Evolutionary conservation across 2,113 vertebrate genomes (phyloP), one percentile per base, ranked within the genome.

Genomic region (Microtus oregoni): DNA sequence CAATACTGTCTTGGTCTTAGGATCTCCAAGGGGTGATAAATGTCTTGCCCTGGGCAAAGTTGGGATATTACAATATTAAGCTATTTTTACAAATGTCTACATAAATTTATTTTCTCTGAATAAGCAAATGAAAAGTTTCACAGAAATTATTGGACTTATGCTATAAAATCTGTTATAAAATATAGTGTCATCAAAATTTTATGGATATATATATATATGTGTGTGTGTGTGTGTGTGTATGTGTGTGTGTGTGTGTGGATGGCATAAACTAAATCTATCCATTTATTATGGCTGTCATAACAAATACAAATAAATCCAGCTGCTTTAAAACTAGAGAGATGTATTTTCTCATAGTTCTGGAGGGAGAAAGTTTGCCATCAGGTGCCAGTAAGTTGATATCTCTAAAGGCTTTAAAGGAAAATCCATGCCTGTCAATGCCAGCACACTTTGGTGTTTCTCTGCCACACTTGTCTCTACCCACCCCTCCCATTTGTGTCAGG

Each of bases 361-460:
- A 79, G 28, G 19, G 35, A 47, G 44, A 7, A 79, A 50, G 15
- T 38, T 20, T 28, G 19, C 38, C n/a, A 50, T 72, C 13, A 22
- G 7, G 4, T 52, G 7, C 15, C 2, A 63, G 5, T n/a, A 68
- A 9, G 4, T 24, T 58, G 10, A 0, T 0, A 0, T 85, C 20
- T 19, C 9, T 9, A 1, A 10, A 52, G 67, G 12, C 19, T 90
- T 17, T 9, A 17, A 14, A 44, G 7, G 6, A 41, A 11, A 58
- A n/a, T 11, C 11, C 15, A 0, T 41, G 38, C 3, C n/a, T 38
- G 17, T 47, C 7, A 15, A 35, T n/a, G 7, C 1, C 1, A 0
- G 20, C 20, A 38, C 15, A 30, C 14, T 11, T 86, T 38, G 10
- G 14, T 75, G 22, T 38, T 20, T 38, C 28, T 28, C 2, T 5